Percentiles rank a stretch among this genome's conserved stretches.
phyloP scores from a whole-genome alignment of 2,888 invertebrate genomes.

The Pammene fasciana region DNA sequence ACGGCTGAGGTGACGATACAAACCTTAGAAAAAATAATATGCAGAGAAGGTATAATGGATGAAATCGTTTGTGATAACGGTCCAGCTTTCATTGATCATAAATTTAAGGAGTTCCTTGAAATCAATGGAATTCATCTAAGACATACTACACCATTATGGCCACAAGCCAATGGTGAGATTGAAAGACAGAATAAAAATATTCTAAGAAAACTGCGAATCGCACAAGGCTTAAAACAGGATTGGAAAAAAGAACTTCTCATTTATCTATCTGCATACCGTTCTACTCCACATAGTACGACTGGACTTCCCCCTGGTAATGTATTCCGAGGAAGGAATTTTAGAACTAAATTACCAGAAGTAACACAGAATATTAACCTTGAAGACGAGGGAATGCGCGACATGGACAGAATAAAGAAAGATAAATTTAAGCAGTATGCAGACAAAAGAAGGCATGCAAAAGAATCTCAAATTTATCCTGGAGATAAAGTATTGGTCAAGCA shows the following conservation, averaged over 20 bases:
- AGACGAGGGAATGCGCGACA: neutral
- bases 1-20: slow-evolving; percentile 36
- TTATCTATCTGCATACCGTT: slow-evolving; percentile 7
- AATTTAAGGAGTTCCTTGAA: slow-evolving; percentile 29
- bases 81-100: slow-evolving; percentile 29
- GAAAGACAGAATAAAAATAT: slow-evolving; percentile 38
- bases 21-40: slow-evolving; percentile 18
- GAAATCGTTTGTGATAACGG: slow-evolving; percentile 38
- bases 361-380: neutral
- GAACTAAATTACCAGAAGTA: slow-evolving; percentile 12
- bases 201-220: slow-evolving; percentile 26
- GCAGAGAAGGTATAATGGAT: slow-evolving; percentile 29
- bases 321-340: slow-evolving; percentile 10
- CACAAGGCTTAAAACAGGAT: slow-evolving; percentile 15
- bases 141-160: slow-evolving; percentile 37
- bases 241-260: slow-evolving; percentile 15
- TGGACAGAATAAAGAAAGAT: slow-evolving; percentile 5
- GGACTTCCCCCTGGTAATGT: slow-evolving; percentile 10
- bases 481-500: no score
- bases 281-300: slow-evolving; percentile 12
- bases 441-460: neutral
- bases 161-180: slow-evolving; percentile 38
- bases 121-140: slow-evolving; percentile 19
- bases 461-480: neutral
- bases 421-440: slow-evolving; percentile 8